Evolutionary conservation across 1,140 invertebrate species (phyloP), one percentile per base, ranked within the genome.

Genomic region (Euglossa dilemma): DNA sequence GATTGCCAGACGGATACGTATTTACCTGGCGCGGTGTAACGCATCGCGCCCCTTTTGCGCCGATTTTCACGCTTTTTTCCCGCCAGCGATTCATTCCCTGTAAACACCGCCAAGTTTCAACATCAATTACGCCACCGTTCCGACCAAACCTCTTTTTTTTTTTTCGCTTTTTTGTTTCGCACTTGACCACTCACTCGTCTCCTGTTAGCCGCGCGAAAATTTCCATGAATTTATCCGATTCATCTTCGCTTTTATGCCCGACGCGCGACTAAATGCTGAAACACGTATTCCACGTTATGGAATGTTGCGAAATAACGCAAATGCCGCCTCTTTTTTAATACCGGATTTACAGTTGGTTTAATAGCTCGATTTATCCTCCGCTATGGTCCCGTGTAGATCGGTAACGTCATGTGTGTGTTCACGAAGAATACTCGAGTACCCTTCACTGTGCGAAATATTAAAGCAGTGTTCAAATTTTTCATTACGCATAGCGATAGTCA

Each of bases 1-100:
- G 54, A 82, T 82, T 76, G 72, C 63, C 73, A 54, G 80, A 80
- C 70, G 61, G 61, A 66, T 76, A 76, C 80, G 72, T 76, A 76
- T 76, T 36, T 50, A 71, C 28, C 75, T 54, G 61, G 20, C 25
- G 52, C 12, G 20, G 12, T 64, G 61, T 66, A 57, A 57, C 56
- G 57, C 45, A 20, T 50, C 77, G 43, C 12, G 20, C 5, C 50
- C 52, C 18, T 18, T 59, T 69, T 52, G 18, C 70, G 23, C 23
- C 50, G 45, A 73, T 64, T 80, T 73, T 43, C 57, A 16, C 72
- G 43, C 45, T 67, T 61, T 72, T 28, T 43, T 0, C 11, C 28
- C 14, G 5, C 25, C 6, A 18, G 9, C 66, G 28, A 79, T 80
- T 80, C 59, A 50, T 80, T 69, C 56, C 28, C 67, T 59, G 63